phyloP scores from a whole-genome alignment of 2,113 vertebrate genomes.

The Otus sunia region DNA sequence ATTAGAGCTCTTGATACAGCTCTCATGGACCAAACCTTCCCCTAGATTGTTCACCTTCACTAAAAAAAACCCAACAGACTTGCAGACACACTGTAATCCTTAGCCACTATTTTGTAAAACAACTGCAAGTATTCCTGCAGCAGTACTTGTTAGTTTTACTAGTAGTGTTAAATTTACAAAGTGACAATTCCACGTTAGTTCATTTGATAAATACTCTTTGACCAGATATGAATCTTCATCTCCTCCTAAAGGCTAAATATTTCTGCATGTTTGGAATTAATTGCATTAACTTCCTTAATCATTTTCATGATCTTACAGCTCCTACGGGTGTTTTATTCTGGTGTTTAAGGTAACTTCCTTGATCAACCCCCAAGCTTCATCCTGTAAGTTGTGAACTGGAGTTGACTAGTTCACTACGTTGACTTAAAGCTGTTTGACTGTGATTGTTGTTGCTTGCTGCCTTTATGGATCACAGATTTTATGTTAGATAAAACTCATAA shows the following conservation, averaged over 20 bases:
- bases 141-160: background rate
- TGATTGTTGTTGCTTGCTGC: constrained; percentile 50
- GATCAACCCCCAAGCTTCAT: constrained; percentile 16
- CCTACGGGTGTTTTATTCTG: constrained; percentile 20
- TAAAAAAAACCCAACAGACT: background rate
- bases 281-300: constrained; percentile 61
- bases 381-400: constrained; percentile 68
- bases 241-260: constrained; percentile 49
- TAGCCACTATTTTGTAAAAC: background rate
- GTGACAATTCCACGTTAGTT: background rate
- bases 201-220: constrained; percentile 14
- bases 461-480: constrained; percentile 80
- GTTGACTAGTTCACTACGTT: constrained; percentile 64
- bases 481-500: constrained; percentile 60
- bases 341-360: constrained; percentile 32
- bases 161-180: background rate
- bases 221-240: constrained; percentile 16
- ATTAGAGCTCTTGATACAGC: background rate
- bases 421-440: constrained; percentile 65
- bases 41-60: background rate
- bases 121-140: background rate
- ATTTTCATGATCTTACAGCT: constrained; percentile 30
- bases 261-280: constrained; percentile 49
- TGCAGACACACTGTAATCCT: background rate
- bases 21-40: background rate